Conservation (phyloP, 2,797 vertebrate genomes). For the Notolabrus celidotus region DNA sequence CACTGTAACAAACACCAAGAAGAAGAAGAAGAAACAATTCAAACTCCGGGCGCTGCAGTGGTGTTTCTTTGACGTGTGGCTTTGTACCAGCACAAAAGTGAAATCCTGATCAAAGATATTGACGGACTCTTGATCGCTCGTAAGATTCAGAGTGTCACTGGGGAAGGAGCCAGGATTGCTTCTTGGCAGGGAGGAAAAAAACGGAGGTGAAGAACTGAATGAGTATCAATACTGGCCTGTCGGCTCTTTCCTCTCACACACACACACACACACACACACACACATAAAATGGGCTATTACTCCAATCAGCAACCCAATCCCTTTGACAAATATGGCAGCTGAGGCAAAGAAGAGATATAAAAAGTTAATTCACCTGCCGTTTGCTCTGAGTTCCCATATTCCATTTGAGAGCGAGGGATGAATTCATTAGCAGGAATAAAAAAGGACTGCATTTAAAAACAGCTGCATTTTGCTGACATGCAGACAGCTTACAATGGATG, state of each 20-base stretch:
- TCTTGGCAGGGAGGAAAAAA: conserved; percentile 49
- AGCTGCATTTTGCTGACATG: conserved; percentile 30
- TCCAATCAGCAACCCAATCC: conserved; percentile 28
- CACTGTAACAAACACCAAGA: not conserved
- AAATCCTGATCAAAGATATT: conserved; percentile 54
- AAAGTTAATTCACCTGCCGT: conserved; percentile 56
- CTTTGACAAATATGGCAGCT: conserved; percentile 46
- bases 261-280: conserved; percentile 4
- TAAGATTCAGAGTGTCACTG: conserved; percentile 42
- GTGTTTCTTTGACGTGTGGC: conserved; percentile 14
- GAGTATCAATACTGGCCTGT: conserved; percentile 49
- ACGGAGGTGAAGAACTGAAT: conserved; percentile 41
- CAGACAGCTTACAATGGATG: conserved; percentile 2
- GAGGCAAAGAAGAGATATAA: conserved; percentile 53
- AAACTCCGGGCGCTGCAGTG: not conserved
- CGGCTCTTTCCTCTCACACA: not conserved
- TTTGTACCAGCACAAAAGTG: conserved; percentile 35
- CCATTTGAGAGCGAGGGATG: conserved; percentile 19
- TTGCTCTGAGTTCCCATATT: conserved; percentile 50
- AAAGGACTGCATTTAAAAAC: conserved; percentile 7
- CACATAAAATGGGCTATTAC: conserved; percentile 24
- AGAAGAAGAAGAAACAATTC: conserved; percentile 6
- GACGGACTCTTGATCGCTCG: conserved; percentile 44
- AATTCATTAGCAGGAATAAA: conserved; percentile 31
- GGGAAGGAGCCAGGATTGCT: conserved; percentile 46